Conservation (phyloP, 1,140 invertebrate genomes). For the Macrosteles quadrilineatus region DNA sequence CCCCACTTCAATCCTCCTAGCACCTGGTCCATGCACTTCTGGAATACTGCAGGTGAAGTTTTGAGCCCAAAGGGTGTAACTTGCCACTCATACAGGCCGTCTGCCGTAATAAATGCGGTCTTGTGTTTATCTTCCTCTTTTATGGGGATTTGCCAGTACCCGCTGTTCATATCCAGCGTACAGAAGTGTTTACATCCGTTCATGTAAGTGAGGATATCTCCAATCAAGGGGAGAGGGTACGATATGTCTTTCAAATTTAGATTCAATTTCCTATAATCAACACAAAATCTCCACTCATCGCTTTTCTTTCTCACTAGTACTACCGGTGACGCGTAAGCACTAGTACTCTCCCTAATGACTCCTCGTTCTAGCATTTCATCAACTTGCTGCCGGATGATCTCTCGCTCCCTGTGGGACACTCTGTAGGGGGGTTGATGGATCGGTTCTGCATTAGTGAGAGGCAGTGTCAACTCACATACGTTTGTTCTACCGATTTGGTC, state of each 20-base stretch:
- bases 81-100: constrained; percentile 44
- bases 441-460: not conserved
- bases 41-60: constrained; percentile 43
- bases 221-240: constrained; percentile 38
- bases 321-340: constrained; percentile 52
- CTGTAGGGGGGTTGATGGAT: constrained; percentile 16
- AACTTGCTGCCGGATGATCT: constrained; percentile 35
- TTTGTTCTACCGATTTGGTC: not conserved
- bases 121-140: not conserved
- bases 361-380: constrained; percentile 45
- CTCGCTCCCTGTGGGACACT: not conserved
- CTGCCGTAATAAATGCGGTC: constrained; percentile 37
- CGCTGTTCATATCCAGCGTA: constrained; percentile 44
- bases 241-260: constrained; percentile 42
- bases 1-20: constrained; percentile 30
- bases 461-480: not conserved
- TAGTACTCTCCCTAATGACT: constrained; percentile 49
- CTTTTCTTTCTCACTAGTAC: constrained; percentile 57
- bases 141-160: constrained; percentile 41
- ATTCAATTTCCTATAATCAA: constrained; percentile 54
- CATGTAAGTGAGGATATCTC: constrained; percentile 31
- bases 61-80: constrained; percentile 48
- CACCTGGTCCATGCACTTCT: constrained; percentile 43
- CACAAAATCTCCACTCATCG: constrained; percentile 50
- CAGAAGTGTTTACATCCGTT: constrained; percentile 43